Conservation (phyloP, 2,797 vertebrate genomes). For the Aythya fuligula region DNA sequence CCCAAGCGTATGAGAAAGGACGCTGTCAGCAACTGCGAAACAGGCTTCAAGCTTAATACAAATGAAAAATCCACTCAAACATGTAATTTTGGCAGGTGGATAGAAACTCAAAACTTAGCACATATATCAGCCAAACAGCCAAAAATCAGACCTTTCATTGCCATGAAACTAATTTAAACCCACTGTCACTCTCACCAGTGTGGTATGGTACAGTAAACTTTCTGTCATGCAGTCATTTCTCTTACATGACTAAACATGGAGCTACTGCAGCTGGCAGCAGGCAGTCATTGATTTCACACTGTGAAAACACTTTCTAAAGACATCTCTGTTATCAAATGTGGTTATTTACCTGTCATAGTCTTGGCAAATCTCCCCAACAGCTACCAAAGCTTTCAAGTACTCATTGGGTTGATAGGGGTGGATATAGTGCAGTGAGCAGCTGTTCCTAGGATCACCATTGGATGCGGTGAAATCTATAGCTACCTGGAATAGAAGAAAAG, state of each 20-base stretch:
- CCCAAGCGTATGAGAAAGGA: background rate
- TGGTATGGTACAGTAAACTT: background rate
- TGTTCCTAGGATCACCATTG: slow-evolving; percentile 97
- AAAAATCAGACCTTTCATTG: background rate
- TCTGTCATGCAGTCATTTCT: background rate
- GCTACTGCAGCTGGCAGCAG: background rate
- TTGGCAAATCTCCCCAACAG: slow-evolving; percentile 98
- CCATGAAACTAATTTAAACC: background rate
- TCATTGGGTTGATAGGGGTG: slow-evolving; percentile 99
- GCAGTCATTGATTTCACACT: slow-evolving; percentile 8
- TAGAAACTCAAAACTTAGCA: background rate
- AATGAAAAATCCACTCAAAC: background rate
- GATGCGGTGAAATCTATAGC: slow-evolving; percentile 99
- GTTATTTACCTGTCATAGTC: slow-evolving; percentile 94
- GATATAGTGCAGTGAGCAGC: slow-evolving; percentile 99
- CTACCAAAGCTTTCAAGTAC: slow-evolving; percentile 96
- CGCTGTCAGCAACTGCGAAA: background rate
- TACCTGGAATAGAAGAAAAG: slow-evolving; percentile 83
- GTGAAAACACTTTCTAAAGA: slow-evolving; percentile 27
- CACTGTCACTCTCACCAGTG: background rate
- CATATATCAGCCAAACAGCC: background rate
- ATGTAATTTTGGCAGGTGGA: background rate
- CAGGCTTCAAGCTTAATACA: background rate
- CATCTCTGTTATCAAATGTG: background rate
- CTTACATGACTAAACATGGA: background rate